Base-by-base conservation (phyloP, 2,797 vertebrate species). In the Xiphophorus birchmanni region DNA sequence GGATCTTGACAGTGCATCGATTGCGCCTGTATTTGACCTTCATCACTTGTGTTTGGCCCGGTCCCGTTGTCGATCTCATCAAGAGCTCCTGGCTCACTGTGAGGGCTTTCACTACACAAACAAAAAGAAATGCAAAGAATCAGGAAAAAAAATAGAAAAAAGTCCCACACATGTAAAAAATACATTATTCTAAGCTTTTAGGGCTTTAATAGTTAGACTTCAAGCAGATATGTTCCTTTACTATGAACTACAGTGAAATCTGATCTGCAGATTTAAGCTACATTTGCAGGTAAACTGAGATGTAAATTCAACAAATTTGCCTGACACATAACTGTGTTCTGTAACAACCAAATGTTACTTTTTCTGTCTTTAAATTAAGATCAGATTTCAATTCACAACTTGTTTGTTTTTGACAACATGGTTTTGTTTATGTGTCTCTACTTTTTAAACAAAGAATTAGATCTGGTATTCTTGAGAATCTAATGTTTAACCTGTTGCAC, bases 1-100 rank as follows among this genome's bases (percentile, higher is more conserved):
- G 48, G 58, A 63, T 56, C 56, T 32, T 45, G 42, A 75, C 45
- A 80, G 47, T 56, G 60, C 76, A 75, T 69, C 32, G 69, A 78
- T 63, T 74, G 65, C 44, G 58, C 52, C 79, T 50, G 71, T 73
- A 60, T 85, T 96, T 96, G 92, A 98, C 98, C 97, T 73, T 98
- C 97, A 2, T 98, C 97, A 1, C 98, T 99, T 37, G 97, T 99
- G 92, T 98, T 98, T 0, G 97, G 97, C 86, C 98, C 98, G 0
- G 97, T 98, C 77, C 97, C 97, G 0, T 98, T 99, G 95, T 98
- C 98, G 29, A 94, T 97, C 58, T 99, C 98, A 7, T 99, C 98
- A 0, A 98, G 97, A 82, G 97, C 95, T 50, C 98, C 98, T 0
- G 98, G 97, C 87, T 99, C 98, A 5, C 97, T 98, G 94, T 98